Evolutionary conservation across 1,140 invertebrate genomes (phyloP).

Genomic region (Goniozus legneri): DNA sequence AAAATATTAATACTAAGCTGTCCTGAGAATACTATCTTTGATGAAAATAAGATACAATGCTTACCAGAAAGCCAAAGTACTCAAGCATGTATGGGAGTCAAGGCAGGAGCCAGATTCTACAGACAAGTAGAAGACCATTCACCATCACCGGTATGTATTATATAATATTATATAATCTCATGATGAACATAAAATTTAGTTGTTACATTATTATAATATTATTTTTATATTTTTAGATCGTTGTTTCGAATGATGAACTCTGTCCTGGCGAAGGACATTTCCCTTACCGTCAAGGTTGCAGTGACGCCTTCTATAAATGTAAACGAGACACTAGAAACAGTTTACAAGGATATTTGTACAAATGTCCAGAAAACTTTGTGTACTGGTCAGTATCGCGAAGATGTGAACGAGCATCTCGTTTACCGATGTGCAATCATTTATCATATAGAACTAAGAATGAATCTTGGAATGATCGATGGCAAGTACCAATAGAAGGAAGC

Average conservation of each 20-base stretch:
- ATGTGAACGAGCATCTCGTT: constrained; percentile 63
- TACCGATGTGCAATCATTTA: constrained; percentile 57
- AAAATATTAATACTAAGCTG: constrained; percentile 72
- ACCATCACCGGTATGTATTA: constrained; percentile 60
- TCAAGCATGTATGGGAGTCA: constrained; percentile 58
- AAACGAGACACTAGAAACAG: constrained; percentile 49
- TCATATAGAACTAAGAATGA: constrained; percentile 27
- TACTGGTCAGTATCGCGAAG: constrained; percentile 74
- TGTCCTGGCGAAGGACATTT: constrained; percentile 70
- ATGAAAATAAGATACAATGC: constrained; percentile 70
- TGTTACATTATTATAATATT: constrained; percentile 3
- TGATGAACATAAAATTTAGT: background rate
- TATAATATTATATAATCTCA: background rate
- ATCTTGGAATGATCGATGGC: constrained; percentile 33
- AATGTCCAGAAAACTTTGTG: constrained; percentile 71
- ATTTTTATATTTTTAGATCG: constrained; percentile 57
- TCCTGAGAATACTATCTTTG: constrained; percentile 71
- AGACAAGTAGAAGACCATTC: constrained; percentile 55
- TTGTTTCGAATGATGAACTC: constrained; percentile 55
- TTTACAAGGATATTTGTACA: constrained; percentile 68
- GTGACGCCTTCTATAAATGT: constrained; percentile 73
- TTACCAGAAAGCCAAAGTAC: constrained; percentile 58
- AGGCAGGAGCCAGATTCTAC: constrained; percentile 53
- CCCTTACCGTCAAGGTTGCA: constrained; percentile 65
- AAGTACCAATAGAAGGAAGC: constrained; percentile 40